Conservation (phyloP, 2,888 invertebrate species). For the Apamea anceps region DNA sequence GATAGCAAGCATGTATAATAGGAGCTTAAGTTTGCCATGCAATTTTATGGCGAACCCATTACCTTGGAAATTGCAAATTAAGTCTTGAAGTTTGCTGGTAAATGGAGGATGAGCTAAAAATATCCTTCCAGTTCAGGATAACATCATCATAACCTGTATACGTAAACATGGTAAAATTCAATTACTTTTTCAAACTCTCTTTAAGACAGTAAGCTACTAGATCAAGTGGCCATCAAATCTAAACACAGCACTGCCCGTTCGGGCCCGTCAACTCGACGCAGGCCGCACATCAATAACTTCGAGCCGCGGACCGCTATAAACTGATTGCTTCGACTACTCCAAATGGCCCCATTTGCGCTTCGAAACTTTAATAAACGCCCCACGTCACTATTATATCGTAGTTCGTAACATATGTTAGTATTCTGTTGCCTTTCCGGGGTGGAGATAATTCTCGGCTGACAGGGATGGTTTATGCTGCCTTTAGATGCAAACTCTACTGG, state of each 20-base stretch:
- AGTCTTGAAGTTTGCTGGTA: constrained; percentile 6
- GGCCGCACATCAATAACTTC: constrained; percentile 84
- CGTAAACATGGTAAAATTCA: neutral
- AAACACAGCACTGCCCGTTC: constrained; percentile 72
- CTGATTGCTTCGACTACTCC: constrained; percentile 81
- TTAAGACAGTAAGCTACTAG: constrained; percentile 33
- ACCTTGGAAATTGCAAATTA: constrained; percentile 31
- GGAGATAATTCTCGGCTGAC: constrained; percentile 41
- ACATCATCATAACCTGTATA: neutral
- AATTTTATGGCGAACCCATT: constrained; percentile 26
- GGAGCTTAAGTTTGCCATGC: constrained; percentile 3
- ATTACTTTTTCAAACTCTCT: constrained; percentile 6
- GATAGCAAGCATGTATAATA: constrained; percentile 24
- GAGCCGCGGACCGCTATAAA: constrained; percentile 81
- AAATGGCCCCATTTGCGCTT: constrained; percentile 73
- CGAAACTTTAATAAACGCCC: constrained; percentile 65
- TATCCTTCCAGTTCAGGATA: neutral
- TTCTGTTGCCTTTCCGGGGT: constrained; percentile 52
- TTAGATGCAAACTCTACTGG: constrained; percentile 6
- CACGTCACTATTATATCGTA: constrained; percentile 58
- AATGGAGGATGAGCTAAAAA: constrained; percentile 6
- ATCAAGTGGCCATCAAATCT: constrained; percentile 45
- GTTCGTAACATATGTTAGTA: constrained; percentile 52
- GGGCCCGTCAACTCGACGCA: constrained; percentile 73
- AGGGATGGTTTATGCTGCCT: constrained; percentile 32